Base-by-base conservation (phyloP, 2,113 vertebrate genomes). In the Orycteropus afer region DNA sequence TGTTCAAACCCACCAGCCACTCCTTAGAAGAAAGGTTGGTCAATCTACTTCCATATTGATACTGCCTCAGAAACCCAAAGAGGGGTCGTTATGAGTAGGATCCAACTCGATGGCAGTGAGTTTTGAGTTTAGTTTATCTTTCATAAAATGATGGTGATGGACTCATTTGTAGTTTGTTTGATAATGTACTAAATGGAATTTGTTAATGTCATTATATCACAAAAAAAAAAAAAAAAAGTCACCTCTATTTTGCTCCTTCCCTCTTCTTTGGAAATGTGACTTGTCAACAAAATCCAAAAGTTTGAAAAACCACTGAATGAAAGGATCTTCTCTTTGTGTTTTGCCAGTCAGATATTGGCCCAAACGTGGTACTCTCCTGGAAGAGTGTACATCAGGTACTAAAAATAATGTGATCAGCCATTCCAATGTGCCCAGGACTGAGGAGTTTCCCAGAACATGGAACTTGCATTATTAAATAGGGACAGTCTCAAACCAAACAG, bases 201-300 rank as follows among this genome's bases (percentile, higher is more conserved):
- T 77, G 80, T 42, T 82, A 51, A 90, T 59, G 73, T 22, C n/a
- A 53, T 86, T 69, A 88, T 51, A 4, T 85, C 9, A 34, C 65
- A 90, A 90, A 69, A 93, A 76, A 61, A 91, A 82, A n/a, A n/a
- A n/a, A n/a, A 86, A 55, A 2, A 34, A 92, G 45, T 42, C 61
- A 79, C 57, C 18, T 2, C 8, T 76, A 76, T 69, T 63, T 89
- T 49, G 22, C 20, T 34, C 37, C 63, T 90, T 93, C 4, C 9
- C 32, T 84, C 45, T 73, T 85, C 67, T 76, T 2, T 85, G 91
- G 80, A 93, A 55, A 61, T 25, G 47, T n/a, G 37, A 29, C 47
- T 69, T 76, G 7, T 57, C 76, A 63, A 77, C 25, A 89, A 93
- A 93, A 95, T 47, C 40, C 20, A 81, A 71, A 95, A 63, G 27